phyloP scores from a whole-genome alignment of 1,140 invertebrate genomes.

The Vollenhovia emeryi region DNA sequence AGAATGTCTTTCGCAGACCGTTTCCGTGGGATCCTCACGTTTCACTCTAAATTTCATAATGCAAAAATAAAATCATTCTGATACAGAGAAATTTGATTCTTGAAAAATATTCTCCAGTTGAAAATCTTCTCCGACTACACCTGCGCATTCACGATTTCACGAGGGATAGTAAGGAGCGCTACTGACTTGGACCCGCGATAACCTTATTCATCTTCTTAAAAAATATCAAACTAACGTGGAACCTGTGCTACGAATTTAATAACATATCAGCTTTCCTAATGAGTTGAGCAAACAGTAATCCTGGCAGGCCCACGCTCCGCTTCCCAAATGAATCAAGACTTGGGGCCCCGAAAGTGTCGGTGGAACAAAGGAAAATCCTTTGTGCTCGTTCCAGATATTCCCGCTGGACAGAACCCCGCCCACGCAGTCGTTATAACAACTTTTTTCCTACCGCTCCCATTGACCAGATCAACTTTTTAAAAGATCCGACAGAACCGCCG shows the following conservation, averaged over 20 bases:
- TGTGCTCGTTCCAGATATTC: constrained; percentile 47
- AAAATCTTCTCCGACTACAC: neutral
- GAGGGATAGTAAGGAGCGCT: constrained; percentile 11
- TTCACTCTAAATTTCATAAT: neutral
- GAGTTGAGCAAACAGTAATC: constrained; percentile 75
- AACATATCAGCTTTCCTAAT: constrained; percentile 73
- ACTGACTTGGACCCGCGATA: neutral
- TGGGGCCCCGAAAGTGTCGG: constrained; percentile 47
- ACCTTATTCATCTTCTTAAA: neutral
- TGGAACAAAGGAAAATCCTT: constrained; percentile 71
- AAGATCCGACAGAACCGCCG: constrained; percentile 30
- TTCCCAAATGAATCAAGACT: constrained; percentile 16
- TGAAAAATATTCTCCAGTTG: neutral
- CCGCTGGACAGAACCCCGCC: constrained; percentile 63
- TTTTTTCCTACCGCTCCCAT: constrained; percentile 60
- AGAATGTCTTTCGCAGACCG: neutral
- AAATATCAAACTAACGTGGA: constrained; percentile 8
- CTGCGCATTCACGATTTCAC: neutral
- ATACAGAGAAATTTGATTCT: neutral
- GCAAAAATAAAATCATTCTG: neutral
- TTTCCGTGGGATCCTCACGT: neutral
- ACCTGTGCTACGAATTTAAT: constrained; percentile 70
- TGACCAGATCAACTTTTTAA: constrained; percentile 43
- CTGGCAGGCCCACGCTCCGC: neutral
- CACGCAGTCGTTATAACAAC: constrained; percentile 69